Conservation (phyloP, 2,113 vertebrate genomes). For the Synchiropus splendidus region DNA sequence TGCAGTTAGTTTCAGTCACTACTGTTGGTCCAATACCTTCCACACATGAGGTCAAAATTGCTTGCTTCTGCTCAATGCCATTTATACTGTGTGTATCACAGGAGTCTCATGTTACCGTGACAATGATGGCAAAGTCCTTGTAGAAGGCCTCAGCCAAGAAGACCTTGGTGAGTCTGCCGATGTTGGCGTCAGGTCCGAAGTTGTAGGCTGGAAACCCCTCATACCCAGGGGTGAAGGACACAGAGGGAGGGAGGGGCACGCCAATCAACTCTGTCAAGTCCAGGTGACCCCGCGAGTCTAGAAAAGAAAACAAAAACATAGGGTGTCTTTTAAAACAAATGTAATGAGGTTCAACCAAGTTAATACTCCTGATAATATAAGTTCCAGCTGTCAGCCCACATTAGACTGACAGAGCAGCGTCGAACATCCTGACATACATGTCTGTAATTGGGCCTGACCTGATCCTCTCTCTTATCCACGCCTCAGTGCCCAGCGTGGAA, state of each 20-base stretch:
- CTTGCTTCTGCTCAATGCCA: too few relatives aligned
- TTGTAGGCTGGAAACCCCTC: constrained; percentile 85
- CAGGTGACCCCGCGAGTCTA: constrained; percentile 65
- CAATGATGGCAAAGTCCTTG: constrained; percentile 76
- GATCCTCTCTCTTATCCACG: constrained; percentile 20
- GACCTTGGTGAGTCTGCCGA: constrained; percentile 79
- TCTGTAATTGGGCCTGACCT: constrained; percentile 36
- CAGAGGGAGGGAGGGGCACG: constrained; percentile 82
- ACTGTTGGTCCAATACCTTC: too few relatives aligned
- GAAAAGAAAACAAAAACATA: constrained; percentile 18
- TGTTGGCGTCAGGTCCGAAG: constrained; percentile 79
- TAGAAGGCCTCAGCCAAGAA: constrained; percentile 78
- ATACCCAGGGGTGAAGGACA: constrained; percentile 83
- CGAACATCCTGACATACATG: constrained; percentile 18
- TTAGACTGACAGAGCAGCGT: constrained; percentile 4
- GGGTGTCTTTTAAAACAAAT: too few relatives aligned
- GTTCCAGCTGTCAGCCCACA: neutral
- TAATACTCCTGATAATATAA: too few relatives aligned
- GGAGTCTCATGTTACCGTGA: constrained; percentile 56
- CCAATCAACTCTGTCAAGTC: constrained; percentile 87
- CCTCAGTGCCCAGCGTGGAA: constrained; percentile 21
- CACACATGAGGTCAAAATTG: too few relatives aligned
- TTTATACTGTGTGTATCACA: too few relatives aligned
- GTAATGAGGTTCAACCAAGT: too few relatives aligned
- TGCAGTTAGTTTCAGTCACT: too few relatives aligned